These are phyloP conservation scores for Triplophysa tibetana DNA, from an alignment of 2,113 vertebrate genomes.

Conservation along the genomic window DNA sequence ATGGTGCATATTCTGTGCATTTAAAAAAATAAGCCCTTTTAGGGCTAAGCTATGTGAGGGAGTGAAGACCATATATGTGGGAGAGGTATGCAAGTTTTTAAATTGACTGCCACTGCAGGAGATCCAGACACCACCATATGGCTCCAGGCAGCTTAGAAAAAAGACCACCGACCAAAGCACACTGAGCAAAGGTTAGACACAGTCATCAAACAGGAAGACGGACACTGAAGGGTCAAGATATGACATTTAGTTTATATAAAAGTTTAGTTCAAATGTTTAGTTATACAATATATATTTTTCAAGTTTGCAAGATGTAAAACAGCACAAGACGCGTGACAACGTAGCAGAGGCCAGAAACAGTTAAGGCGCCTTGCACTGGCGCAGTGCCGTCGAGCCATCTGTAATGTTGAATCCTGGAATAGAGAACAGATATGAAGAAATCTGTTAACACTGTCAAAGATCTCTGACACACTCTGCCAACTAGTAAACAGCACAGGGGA, in stretches of 20 bases:
- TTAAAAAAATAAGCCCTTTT: background rate
- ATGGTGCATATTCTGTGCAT: background rate
- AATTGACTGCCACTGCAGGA: constrained; percentile 29
- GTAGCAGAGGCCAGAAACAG: too few species aligned
- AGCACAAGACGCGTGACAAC: too few species aligned
- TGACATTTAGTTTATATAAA: background rate
- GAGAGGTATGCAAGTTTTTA: background rate
- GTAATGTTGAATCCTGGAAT: too few species aligned
- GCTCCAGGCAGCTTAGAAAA: background rate
- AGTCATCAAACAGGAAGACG: background rate
- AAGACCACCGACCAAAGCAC: background rate
- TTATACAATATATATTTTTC: too few species aligned
- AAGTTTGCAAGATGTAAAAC: too few species aligned
- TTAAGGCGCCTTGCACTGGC: too few species aligned
- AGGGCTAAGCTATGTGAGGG: background rate
- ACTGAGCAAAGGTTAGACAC: background rate
- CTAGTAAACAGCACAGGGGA: too few species aligned
- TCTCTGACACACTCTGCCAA: too few species aligned
- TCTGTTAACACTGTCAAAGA: too few species aligned
- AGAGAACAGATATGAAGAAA: too few species aligned
- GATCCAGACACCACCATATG: constrained; percentile 9
- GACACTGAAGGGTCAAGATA: background rate
- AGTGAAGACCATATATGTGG: constrained; percentile 3
- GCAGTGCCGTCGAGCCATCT: too few species aligned
- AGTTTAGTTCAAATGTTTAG: too few species aligned